Conservation (phyloP, 2,113 vertebrate species). For the Parotia lawesii region DNA sequence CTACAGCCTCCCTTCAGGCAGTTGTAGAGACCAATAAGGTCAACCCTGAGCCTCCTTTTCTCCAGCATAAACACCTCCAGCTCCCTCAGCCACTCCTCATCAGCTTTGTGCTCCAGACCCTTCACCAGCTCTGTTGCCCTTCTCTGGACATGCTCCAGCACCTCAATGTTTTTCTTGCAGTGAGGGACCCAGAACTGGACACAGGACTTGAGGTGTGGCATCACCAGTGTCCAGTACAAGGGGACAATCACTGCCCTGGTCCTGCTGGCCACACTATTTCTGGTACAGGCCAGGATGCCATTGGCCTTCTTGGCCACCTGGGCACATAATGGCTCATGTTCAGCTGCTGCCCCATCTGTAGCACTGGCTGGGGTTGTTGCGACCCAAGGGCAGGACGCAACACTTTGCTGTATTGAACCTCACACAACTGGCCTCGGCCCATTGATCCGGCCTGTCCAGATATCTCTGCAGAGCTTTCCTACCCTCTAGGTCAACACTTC, state of each 20-base stretch:
- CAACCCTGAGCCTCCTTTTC: background rate
- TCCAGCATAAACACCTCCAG: background rate
- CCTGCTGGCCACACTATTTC: background rate
- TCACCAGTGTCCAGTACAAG: background rate
- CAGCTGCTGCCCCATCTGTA: background rate
- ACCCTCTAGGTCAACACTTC: background rate
- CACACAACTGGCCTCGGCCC: rapidly evolving
- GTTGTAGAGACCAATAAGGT: background rate
- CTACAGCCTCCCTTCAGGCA: background rate
- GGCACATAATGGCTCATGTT: rapidly evolving
- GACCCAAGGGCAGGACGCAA: rapidly evolving
- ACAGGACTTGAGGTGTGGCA: rapidly evolving
- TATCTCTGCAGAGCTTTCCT: background rate
- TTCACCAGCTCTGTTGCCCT: background rate
- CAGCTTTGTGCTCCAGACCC: background rate
- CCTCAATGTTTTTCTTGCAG: background rate
- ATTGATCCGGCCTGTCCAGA: background rate
- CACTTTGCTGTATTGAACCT: background rate
- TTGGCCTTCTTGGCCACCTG: background rate
- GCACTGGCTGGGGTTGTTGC: rapidly evolving
- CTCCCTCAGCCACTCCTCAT: background rate
- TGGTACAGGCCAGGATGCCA: background rate
- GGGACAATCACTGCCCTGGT: background rate
- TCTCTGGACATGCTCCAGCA: rapidly evolving
- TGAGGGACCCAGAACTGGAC: background rate